Evolutionary conservation across 2,797 vertebrate genomes (phyloP).

Genomic region (Hipposideros larvatus): DNA sequence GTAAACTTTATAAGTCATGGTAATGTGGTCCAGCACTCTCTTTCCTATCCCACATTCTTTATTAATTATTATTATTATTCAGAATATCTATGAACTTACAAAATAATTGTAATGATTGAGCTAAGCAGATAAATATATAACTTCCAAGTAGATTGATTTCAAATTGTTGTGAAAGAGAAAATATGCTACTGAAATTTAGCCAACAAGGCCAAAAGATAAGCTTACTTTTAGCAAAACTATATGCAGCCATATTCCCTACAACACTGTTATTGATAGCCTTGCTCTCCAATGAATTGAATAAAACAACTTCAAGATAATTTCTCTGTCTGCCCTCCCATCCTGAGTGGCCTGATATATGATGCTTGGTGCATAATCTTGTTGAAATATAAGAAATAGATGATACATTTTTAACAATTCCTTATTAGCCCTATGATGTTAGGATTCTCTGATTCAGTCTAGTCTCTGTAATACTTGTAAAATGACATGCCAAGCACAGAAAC

Average conservation of each 20-base stretch:
- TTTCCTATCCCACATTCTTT: not conserved
- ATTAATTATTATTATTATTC: not conserved
- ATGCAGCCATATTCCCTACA: not conserved
- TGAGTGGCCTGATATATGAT: not conserved
- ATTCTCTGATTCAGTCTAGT: not conserved
- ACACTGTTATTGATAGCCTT: not conserved
- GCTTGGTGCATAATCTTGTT: not conserved
- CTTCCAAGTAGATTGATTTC: not conserved
- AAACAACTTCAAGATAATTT: not conserved
- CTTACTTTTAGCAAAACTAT: conserved; percentile 44
- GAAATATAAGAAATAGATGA: conserved; percentile 20
- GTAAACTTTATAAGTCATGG: not conserved
- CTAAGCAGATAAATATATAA: conserved; percentile 2
- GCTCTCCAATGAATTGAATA: not conserved
- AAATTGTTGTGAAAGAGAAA: conserved; percentile 13
- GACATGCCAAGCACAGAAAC: not conserved
- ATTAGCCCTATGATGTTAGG: not conserved
- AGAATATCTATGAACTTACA: not conserved
- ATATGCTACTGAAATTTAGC: not conserved
- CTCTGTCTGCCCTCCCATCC: not conserved
- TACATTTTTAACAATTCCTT: not conserved
- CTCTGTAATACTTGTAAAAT: not conserved
- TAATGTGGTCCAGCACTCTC: not conserved
- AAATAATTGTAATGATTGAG: not conserved
- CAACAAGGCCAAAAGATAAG: not conserved